Conservation (phyloP, 2,113 vertebrate genomes). For the Epinephelus cyanopodus region DNA sequence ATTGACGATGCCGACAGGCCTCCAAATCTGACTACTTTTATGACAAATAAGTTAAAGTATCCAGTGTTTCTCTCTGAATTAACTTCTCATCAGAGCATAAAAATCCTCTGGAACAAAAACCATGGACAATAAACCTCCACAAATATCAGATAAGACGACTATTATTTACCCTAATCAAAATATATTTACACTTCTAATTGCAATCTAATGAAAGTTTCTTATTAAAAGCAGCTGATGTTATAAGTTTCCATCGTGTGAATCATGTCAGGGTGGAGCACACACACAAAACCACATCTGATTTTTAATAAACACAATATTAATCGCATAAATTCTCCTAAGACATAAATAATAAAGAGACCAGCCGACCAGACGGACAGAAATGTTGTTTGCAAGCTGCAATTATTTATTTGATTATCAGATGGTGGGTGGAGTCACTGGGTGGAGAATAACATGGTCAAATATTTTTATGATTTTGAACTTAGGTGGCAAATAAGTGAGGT, state of each 20-base stretch:
- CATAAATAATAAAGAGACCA: background rate
- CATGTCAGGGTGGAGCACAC: background rate
- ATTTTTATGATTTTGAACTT: too few species aligned
- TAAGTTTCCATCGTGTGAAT: background rate
- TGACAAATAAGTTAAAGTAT: conserved; percentile 13
- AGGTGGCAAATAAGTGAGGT: too few species aligned
- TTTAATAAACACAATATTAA: conserved; percentile 19
- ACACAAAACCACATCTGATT: conserved; percentile 16
- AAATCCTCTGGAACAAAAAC: background rate
- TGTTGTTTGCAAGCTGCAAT: background rate
- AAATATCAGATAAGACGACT: background rate
- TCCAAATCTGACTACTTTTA: background rate
- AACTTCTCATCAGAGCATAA: background rate
- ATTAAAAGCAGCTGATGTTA: background rate
- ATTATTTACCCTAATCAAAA: too few species aligned
- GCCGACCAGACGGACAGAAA: background rate
- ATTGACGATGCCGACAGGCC: conserved; percentile 6
- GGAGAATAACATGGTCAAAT: background rate
- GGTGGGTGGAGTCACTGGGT: background rate
- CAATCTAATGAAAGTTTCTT: background rate
- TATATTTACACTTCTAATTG: too few species aligned
- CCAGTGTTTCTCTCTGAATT: background rate
- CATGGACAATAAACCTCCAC: background rate
- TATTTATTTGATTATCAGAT: background rate
- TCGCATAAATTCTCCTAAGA: background rate